Evolutionary conservation across 2,113 vertebrate genomes (phyloP), one percentile per base, ranked within the genome.

Genomic region (Amblyornis subalaris): DNA sequence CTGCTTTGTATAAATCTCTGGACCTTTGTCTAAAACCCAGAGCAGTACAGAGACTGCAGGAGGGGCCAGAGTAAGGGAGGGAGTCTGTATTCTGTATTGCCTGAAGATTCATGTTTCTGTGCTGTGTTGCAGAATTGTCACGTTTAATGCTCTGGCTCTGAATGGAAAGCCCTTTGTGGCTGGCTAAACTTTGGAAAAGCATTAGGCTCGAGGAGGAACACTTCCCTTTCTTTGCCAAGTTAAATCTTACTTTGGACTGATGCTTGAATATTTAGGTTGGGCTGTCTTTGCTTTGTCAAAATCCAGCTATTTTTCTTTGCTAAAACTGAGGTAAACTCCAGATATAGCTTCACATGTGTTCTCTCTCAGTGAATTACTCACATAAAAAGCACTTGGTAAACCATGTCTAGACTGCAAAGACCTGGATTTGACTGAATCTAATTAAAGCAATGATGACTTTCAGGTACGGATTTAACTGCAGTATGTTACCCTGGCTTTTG

Each of bases 361-460:
- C 48, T 87, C 47, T 94, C 3, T 20, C 62, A 87, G 15, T 51
- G 26, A 95, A 77, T 92, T 89, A 93, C 65, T 89, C 20, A 14
- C 67, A 55, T 88, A 82, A 94, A 38, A 91, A 92, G 65, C 65
- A 69, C 47, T 92, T 73, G 82, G 85, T 96, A 96, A 97, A 95
- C 95, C 87, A 35, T 73, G 95, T 96, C 94, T 97, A 96, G 95
- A 95, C 96, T 88, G 77, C 51, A 78, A 94, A 96, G 60, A 90
- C 36, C 33, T 80, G 74, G 87, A 92, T 96, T 96, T 92, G 40
- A 33, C 60, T 83, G 67, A 93, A 83, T 92, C 90, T 93, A 89
- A 92, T 92, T 95, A 95, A 89, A 87, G 84, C 45, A 82, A 5
- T 45, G 47, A 85, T 95, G 74, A 64, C 70, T 91, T 82, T 58